Conservation (phyloP, 2,113 vertebrate genomes). For the Chlamydotis undulata region DNA sequence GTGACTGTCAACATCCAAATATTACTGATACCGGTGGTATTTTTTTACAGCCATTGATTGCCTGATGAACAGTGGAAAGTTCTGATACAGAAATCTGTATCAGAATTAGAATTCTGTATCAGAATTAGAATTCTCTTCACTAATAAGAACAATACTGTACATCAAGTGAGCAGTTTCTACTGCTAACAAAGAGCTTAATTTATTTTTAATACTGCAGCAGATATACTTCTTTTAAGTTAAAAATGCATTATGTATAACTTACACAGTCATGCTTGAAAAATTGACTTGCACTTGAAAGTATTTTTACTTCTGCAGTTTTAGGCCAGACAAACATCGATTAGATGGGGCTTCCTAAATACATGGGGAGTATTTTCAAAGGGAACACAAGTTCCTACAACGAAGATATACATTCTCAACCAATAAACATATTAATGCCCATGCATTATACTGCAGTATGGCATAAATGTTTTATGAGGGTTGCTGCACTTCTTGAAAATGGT, state of each 20-base stretch:
- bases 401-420: neutral
- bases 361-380: neutral
- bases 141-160: neutral
- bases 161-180: neutral
- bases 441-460: neutral
- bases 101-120: too few relatives aligned
- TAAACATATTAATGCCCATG: neutral
- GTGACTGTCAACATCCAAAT: neutral
- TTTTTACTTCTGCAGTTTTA: neutral
- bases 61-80: neutral
- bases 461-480: neutral
- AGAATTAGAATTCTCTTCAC: neutral
- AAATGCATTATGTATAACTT: neutral
- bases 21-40: neutral
- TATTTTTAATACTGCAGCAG: neutral
- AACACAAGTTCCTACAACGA: neutral
- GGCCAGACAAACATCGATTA: neutral
- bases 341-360: neutral
- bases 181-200: neutral
- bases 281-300: neutral
- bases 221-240: neutral
- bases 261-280: neutral
- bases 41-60: neutral
- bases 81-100: neutral
- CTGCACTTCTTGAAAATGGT: neutral